phyloP scores from a whole-genome alignment of 2,113 vertebrate genomes.

The Glareola pratincola region DNA sequence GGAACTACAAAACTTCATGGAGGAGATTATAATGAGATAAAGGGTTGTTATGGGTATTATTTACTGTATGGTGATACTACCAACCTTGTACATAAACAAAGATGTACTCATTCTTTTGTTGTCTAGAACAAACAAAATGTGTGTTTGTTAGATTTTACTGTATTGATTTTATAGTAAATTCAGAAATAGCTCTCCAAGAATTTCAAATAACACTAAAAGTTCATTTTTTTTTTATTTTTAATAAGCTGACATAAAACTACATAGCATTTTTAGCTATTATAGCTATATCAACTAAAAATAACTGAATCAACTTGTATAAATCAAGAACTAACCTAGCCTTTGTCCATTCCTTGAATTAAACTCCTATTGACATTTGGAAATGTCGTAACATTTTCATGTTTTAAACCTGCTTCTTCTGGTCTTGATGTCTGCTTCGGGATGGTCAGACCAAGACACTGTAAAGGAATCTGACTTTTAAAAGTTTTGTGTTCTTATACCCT shows the following conservation, averaged over 20 bases:
- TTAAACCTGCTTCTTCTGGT: background rate
- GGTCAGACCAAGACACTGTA: background rate
- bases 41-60: background rate
- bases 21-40: slow-evolving; percentile 24
- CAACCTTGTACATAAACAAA: background rate
- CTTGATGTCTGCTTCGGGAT: background rate
- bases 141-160: background rate
- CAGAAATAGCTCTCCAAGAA: background rate
- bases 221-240: background rate
- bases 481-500: background rate
- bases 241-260: background rate
- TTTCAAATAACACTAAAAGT: background rate
- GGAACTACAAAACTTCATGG: background rate
- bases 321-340: background rate
- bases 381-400: background rate
- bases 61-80: background rate
- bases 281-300: background rate
- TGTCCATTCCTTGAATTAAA: background rate
- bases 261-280: background rate
- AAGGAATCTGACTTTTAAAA: background rate
- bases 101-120: background rate
- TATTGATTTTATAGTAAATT: background rate
- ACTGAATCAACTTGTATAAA: background rate
- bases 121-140: background rate
- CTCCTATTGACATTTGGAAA: background rate